phyloP scores from a whole-genome alignment of 2,888 invertebrate species.

The Margaritifera margaritifera region DNA sequence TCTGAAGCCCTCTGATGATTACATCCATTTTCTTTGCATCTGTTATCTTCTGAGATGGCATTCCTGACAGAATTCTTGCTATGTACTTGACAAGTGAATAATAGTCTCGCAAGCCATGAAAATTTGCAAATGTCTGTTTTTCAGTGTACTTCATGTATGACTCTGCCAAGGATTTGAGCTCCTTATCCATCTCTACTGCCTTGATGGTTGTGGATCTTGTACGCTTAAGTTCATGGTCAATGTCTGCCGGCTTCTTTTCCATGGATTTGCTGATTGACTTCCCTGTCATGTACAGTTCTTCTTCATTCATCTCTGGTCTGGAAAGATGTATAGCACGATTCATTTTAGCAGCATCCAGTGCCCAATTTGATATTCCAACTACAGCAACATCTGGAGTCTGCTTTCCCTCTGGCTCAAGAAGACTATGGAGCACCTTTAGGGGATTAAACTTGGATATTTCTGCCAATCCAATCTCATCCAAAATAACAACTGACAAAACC shows the following conservation, averaged over 20 bases:
- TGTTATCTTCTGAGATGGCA: not conserved
- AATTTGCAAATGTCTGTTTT: conserved; percentile 34
- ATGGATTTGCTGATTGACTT: conserved; percentile 42
- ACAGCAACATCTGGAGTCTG: conserved; percentile 50
- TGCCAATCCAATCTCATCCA: conserved; percentile 62
- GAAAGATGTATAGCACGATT: conserved; percentile 59
- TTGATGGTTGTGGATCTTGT: no score
- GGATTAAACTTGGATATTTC: conserved; percentile 59
- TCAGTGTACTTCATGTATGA: conserved; percentile 22
- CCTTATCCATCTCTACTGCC: conserved; percentile 1
- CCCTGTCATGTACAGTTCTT: conserved; percentile 49
- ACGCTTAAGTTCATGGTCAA: not conserved
- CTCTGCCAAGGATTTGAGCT: conserved; percentile 20
- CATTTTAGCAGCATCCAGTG: conserved; percentile 63
- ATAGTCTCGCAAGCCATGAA: conserved; percentile 46
- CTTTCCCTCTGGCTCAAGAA: conserved; percentile 47
- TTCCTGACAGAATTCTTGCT: conserved; percentile 1
- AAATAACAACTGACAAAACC: conserved; percentile 52
- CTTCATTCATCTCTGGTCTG: conserved; percentile 49
- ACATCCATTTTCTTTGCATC: conserved; percentile 12
- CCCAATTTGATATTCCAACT: conserved; percentile 58
- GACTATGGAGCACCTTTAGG: conserved; percentile 54
- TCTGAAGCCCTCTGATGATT: conserved; percentile 39
- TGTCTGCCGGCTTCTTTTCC: not conserved
- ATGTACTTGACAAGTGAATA: conserved; percentile 37